These are phyloP conservation scores for Dynastes grantii DNA, from an alignment of 2,888 invertebrate genomes.

Conservation along the genomic window DNA sequence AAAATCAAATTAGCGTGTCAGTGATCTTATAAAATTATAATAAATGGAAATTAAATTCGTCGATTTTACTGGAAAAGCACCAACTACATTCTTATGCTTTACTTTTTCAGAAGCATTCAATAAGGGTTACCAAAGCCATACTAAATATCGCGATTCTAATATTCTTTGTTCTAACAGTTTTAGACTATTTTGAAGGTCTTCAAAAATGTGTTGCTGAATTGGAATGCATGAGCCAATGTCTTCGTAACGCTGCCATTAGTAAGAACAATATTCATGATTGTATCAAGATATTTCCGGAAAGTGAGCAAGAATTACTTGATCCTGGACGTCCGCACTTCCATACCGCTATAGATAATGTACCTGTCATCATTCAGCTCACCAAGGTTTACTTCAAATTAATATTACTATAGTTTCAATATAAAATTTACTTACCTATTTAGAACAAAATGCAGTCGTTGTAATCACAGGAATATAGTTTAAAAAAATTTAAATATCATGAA, in stretches of 20 bases:
- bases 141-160: background rate
- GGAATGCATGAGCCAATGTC: slow-evolving; percentile 47
- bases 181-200: slow-evolving; percentile 12
- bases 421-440: too few species aligned
- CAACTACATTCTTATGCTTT: too few species aligned
- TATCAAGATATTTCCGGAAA: slow-evolving; percentile 32
- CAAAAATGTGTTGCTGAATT: slow-evolving; percentile 38
- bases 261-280: slow-evolving; percentile 23
- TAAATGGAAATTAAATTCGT: too few species aligned
- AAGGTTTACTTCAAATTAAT: slow-evolving; percentile 22
- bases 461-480: too few species aligned
- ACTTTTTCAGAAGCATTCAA: too few species aligned
- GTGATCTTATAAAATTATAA: too few species aligned
- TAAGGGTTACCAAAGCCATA: background rate
- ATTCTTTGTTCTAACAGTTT: background rate
- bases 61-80: too few species aligned
- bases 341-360: slow-evolving; percentile 38
- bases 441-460: too few species aligned
- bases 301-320: background rate
- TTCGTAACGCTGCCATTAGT: slow-evolving; percentile 3
- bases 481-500: too few species aligned
- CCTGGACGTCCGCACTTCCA: slow-evolving; percentile 42
- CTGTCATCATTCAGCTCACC: slow-evolving; percentile 37
- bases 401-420: too few species aligned
- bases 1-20: too few species aligned